Percentiles rank a stretch among this genome's conserved stretches.
Evolutionary conservation across 2,797 vertebrate species (phyloP).

Genomic region (Orestias chungarensis): DNA sequence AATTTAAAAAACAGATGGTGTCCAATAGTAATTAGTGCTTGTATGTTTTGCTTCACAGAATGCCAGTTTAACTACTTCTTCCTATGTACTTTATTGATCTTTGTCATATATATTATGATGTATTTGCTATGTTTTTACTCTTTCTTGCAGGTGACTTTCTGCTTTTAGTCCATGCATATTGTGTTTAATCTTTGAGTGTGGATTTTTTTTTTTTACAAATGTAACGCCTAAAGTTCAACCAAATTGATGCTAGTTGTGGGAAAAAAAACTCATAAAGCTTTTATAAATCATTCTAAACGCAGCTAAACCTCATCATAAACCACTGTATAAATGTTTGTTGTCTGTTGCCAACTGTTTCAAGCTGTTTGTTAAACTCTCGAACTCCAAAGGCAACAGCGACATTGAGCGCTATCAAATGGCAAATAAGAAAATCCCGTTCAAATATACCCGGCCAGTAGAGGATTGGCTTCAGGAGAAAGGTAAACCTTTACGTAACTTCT

Average conservation of each 20-base stretch:
- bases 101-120: conserved; percentile 37
- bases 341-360: conserved; percentile 93
- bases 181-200: conserved; percentile 41
- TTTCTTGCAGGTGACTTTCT: conserved; percentile 54
- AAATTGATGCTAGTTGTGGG: conserved; percentile 62
- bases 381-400: conserved; percentile 99
- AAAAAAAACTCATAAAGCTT: conserved; percentile 64
- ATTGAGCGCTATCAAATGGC: conserved; percentile 99
- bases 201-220: conserved; percentile 63
- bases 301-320: conserved; percentile 80
- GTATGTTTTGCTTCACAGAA: conserved; percentile 46
- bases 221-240: conserved; percentile 53
- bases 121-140: conserved; percentile 37
- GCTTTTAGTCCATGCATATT: conserved; percentile 32
- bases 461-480: conserved; percentile 99
- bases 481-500: conserved; percentile 88
- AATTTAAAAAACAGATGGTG: conserved; percentile 71
- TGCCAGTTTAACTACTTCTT: conserved; percentile 30
- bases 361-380: conserved; percentile 92
- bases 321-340: conserved; percentile 81
- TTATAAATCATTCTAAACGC: conserved; percentile 79
- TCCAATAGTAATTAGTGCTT: conserved; percentile 69
- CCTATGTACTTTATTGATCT: conserved; percentile 38
- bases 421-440: conserved; percentile 99
- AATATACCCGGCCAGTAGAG: conserved; percentile 98